A percentile compares a stretch with the other conserved stretches of the same genome.
Evolutionary conservation across 2,113 vertebrate species (phyloP).

Genomic region (Hippocampus guttulatus): DNA sequence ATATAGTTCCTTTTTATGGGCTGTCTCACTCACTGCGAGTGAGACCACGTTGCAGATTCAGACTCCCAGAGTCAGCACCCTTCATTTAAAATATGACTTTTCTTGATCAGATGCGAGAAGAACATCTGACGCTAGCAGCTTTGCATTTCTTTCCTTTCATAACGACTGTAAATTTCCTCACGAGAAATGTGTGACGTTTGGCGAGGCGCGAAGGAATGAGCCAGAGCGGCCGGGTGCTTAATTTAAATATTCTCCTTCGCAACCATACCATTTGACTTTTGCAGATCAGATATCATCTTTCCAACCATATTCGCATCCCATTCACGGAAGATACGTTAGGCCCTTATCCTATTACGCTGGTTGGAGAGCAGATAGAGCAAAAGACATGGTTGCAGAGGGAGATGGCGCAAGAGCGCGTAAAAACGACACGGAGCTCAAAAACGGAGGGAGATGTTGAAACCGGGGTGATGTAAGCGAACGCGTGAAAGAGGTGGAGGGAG

Average conservation of each 20-base stretch:
- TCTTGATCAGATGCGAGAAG: conserved; percentile 8
- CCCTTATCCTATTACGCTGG: conserved; percentile 56
- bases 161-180: conserved; percentile 7
- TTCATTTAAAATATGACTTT: conserved; percentile 9
- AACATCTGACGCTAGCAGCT: conserved; percentile 12
- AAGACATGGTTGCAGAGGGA: conserved; percentile 62
- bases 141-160: conserved; percentile 14
- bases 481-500: conserved; percentile 60
- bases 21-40: not conserved
- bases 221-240: conserved; percentile 13
- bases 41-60: conserved; percentile 19
- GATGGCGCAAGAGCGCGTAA: conserved; percentile 71
- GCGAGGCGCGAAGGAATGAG: conserved; percentile 2
- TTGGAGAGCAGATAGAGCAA: conserved; percentile 63
- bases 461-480: conserved; percentile 66
- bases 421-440: conserved; percentile 51
- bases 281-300: conserved; percentile 39
- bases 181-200: conserved; percentile 10
- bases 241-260: conserved; percentile 31
- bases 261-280: conserved; percentile 19
- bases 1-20: not conserved
- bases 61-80: conserved; percentile 26
- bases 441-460: conserved; percentile 53
- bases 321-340: conserved; percentile 50
- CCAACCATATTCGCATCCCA: conserved; percentile 42